Evolutionary conservation across 2,888 invertebrate genomes (phyloP), one percentile per base, ranked within the genome.

Genomic region (Drosophila planitibia): DNA sequence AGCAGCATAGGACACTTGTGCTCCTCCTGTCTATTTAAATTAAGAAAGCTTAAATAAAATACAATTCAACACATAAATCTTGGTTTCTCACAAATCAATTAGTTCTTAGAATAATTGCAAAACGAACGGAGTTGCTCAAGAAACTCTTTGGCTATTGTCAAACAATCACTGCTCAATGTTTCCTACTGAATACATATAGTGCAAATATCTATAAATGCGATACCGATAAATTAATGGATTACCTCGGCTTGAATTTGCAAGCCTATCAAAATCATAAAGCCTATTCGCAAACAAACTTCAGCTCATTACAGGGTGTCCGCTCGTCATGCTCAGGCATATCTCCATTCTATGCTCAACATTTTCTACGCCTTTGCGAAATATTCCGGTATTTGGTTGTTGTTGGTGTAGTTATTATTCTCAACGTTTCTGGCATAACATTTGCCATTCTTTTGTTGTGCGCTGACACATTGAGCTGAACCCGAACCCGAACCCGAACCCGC

Each of bases 301-400:
- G 14, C 22, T 16, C 25, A 47, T 16, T 47, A 57, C 7, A 57
- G 63, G 63, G 63, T 47, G 54, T 47, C 35, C 1, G 28, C 1
- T 35, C 52, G 22, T 35, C 30, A 0, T 14, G 35, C 4, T 35
- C 22, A 14, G 25, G 3, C 32, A 5, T 37, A 5, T 2, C 14
- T 25, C 22, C 22, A 22, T 51, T 25, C 14, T 19, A 6, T 22
- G 53, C 37, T 55, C 32, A 37, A 7, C 55, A 58, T 53, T 53
- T 66, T 53, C 28, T n/a, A 55, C 51, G 65, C 52, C 35, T 59
- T 63, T 67, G 67, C 59, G 71, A 64, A 82, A 85, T 89, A 90
- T 92, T 91, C 89, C 83, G 85, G 81, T 82, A 86, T 62, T 64
- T 74, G n/a, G 55, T 39, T 68, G 62, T 73, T 70, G 33, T 22